These are phyloP conservation scores for Chrysopa pallens DNA, from an alignment of 1,140 invertebrate species.

Conservation along the genomic window DNA sequence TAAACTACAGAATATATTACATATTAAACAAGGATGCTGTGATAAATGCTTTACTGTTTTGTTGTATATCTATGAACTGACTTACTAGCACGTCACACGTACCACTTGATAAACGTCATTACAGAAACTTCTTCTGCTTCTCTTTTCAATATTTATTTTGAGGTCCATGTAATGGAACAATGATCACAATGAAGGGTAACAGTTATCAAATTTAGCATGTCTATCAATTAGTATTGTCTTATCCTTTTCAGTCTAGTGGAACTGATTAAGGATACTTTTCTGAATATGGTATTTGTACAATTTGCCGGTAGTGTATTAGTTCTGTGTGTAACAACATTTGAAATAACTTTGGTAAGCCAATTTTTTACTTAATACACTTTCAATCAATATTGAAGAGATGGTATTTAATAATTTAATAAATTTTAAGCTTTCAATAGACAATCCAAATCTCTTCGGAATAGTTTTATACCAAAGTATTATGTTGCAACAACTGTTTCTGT, in stretches of 20 bases:
- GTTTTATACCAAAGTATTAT: slow-evolving; percentile 10
- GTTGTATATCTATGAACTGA: too few relatives aligned
- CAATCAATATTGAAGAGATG: background rate
- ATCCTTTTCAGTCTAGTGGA: slow-evolving; percentile 9
- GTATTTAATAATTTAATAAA: background rate
- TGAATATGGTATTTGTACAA: slow-evolving; percentile 11
- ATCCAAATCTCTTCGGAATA: slow-evolving; percentile 9
- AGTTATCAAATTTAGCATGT: too few relatives aligned
- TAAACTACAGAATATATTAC: too few relatives aligned
- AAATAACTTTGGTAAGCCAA: slow-evolving; percentile 15
- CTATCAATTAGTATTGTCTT: slow-evolving; percentile 4
- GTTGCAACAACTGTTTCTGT: slow-evolving; percentile 16
- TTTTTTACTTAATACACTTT: background rate
- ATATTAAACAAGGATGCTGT: too few relatives aligned
- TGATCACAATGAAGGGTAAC: too few relatives aligned
- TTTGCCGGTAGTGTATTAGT: slow-evolving; percentile 13
- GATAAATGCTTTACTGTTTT: too few relatives aligned
- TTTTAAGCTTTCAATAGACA: slow-evolving; percentile 9
- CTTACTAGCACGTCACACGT: too few relatives aligned
- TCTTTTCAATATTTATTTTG: too few relatives aligned
- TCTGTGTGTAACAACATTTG: slow-evolving; percentile 15
- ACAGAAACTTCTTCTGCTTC: too few relatives aligned
- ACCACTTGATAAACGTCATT: too few relatives aligned
- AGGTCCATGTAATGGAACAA: too few relatives aligned
- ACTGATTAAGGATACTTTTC: slow-evolving; percentile 14